Conservation (phyloP, 2,797 vertebrate genomes). For the Balearica regulorum region DNA sequence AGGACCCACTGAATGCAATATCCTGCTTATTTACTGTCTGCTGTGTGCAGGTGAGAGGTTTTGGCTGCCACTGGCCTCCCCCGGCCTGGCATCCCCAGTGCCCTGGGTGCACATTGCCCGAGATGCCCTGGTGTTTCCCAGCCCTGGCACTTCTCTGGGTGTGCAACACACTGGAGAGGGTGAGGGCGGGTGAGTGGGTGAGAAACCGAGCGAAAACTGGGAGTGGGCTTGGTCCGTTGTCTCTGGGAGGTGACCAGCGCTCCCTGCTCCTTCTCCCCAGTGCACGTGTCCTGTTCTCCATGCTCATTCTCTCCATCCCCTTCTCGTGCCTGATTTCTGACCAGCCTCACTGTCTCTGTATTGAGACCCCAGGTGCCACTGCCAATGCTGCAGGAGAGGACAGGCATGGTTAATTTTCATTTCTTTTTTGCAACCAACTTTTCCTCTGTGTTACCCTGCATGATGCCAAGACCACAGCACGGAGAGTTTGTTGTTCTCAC, state of each 20-base stretch:
- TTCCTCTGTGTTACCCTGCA: neutral
- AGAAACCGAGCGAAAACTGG: neutral
- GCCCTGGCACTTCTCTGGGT: neutral
- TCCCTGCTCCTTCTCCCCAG: neutral
- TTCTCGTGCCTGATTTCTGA: neutral
- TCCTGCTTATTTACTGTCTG: neutral
- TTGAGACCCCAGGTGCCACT: neutral
- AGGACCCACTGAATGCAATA: neutral
- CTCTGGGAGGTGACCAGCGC: neutral
- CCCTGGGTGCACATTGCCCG: fast-evolving
- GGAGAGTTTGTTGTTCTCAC: neutral
- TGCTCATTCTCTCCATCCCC: neutral
- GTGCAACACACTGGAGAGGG: neutral
- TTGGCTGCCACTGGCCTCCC: neutral
- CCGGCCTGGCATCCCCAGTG: neutral
- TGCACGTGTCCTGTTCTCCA: fast-evolving
- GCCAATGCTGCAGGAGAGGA: neutral
- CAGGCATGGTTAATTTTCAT: neutral
- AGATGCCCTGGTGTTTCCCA: neutral
- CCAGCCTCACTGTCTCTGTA: neutral
- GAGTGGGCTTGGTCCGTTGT: neutral
- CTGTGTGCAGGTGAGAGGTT: neutral
- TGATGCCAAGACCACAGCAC: neutral
- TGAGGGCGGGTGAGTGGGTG: neutral
- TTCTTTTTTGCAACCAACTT: neutral